A percentile compares a stretch with the other conserved stretches of the same genome.
These are phyloP conservation scores for Xylota segnis DNA, from an alignment of 2,888 invertebrate species.

Conservation along the genomic window DNA sequence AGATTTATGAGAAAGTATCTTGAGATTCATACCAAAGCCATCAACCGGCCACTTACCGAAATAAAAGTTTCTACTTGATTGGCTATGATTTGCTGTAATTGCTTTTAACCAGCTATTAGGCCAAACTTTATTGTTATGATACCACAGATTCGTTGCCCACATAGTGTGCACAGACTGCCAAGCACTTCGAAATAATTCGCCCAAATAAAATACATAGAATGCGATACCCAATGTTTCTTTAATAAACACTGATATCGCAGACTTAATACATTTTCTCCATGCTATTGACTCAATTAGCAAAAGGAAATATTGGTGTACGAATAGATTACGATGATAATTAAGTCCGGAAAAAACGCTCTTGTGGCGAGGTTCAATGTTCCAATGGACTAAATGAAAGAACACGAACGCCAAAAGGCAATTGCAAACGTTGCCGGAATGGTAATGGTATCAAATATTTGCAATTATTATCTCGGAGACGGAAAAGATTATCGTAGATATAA, in stretches of 20 bases:
- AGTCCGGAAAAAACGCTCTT: neutral
- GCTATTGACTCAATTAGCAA: conserved; percentile 31
- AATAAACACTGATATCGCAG: neutral
- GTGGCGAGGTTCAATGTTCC: conserved; percentile 1
- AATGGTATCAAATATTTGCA: conserved; percentile 1
- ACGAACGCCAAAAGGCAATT: neutral
- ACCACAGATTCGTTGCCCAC: neutral
- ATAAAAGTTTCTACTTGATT: neutral
- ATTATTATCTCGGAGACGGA: neutral
- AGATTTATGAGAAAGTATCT: neutral
- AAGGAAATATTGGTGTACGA: conserved; percentile 15
- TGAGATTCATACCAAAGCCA: neutral
- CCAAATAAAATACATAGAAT: neutral
- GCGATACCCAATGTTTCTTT: neutral
- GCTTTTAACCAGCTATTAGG: neutral
- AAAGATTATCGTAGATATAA: neutral
- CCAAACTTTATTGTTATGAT: neutral
- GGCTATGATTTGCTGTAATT: neutral
- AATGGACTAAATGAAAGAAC: conserved; percentile 3
- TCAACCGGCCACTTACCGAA: neutral
- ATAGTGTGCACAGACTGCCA: neutral
- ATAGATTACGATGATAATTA: conserved; percentile 32
- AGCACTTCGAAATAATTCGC: neutral
- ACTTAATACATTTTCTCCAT: conserved; percentile 1
- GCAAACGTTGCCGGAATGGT: neutral